phyloP scores from a whole-genome alignment of 2,113 vertebrate species.

The Tricholaema leucomelas region DNA sequence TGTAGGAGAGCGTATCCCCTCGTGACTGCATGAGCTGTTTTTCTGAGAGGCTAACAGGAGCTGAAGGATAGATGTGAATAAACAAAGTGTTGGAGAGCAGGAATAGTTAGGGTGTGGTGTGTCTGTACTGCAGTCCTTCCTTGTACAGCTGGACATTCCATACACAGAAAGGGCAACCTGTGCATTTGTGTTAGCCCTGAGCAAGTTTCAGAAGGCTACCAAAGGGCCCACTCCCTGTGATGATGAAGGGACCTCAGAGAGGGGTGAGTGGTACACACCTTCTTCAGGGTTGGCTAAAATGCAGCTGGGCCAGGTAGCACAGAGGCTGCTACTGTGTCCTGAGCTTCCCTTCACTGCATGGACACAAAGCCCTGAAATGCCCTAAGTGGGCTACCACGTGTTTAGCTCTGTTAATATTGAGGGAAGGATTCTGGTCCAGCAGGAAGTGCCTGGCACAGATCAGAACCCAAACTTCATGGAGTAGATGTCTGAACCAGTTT shows the following conservation, averaged over 20 bases:
- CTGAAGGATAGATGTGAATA: not conserved
- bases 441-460: not conserved
- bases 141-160: not conserved
- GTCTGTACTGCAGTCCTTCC: not conserved
- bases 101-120: not conserved
- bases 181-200: not conserved
- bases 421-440: not conserved
- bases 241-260: not conserved
- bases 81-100: not conserved
- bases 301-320: not conserved
- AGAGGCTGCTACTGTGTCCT: not conserved
- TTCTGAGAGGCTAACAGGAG: not conserved
- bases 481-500: not conserved
- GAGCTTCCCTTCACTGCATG: not conserved
- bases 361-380: too few relatives aligned
- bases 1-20: not conserved
- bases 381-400: rapidly evolving
- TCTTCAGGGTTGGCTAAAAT: not conserved
- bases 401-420: not conserved
- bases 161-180: not conserved
- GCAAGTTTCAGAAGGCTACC: not conserved
- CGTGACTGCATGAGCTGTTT: not conserved
- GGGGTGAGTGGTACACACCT: rapidly evolving
- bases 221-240: not conserved
- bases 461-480: not conserved